phyloP scores from a whole-genome alignment of 2,888 invertebrate genomes.

The Eupithecia pulchellata region DNA sequence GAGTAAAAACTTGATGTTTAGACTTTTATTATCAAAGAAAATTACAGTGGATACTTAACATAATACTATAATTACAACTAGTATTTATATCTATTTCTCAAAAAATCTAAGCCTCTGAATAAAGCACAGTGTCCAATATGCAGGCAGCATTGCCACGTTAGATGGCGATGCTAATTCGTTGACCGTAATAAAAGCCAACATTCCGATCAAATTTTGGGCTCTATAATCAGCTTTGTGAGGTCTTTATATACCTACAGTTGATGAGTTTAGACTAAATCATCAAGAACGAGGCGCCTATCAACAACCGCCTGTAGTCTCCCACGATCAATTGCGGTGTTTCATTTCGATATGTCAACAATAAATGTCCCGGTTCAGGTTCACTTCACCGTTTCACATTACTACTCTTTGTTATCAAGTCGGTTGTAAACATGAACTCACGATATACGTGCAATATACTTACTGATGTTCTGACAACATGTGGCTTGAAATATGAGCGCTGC shows the following conservation, averaged over 20 bases:
- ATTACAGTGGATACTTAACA: too few relatives aligned
- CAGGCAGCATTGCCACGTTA: too few relatives aligned
- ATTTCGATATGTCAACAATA: slow-evolving; percentile 55
- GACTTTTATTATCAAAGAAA: too few relatives aligned
- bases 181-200: too few relatives aligned
- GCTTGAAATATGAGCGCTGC: slow-evolving; percentile 25
- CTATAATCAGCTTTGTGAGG: too few relatives aligned
- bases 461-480: slow-evolving; percentile 30
- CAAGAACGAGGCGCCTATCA: slow-evolving; percentile 24
- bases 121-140: too few relatives aligned
- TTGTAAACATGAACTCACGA: slow-evolving; percentile 47
- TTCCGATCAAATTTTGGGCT: too few relatives aligned
- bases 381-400: slow-evolving; percentile 58
- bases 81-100: too few relatives aligned
- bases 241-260: too few relatives aligned
- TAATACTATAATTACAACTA: too few relatives aligned
- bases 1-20: background rate
- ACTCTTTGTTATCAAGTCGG: slow-evolving; percentile 56
- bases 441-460: slow-evolving; percentile 13
- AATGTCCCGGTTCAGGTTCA: slow-evolving; percentile 49
- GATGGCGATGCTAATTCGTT: too few relatives aligned
- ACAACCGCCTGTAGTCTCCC: slow-evolving; percentile 46
- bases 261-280: background rate
- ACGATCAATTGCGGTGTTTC: slow-evolving; percentile 50
- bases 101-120: too few relatives aligned